Conservation (phyloP, 2,113 vertebrate genomes). For the Rhinopomastus cyanomelas region DNA sequence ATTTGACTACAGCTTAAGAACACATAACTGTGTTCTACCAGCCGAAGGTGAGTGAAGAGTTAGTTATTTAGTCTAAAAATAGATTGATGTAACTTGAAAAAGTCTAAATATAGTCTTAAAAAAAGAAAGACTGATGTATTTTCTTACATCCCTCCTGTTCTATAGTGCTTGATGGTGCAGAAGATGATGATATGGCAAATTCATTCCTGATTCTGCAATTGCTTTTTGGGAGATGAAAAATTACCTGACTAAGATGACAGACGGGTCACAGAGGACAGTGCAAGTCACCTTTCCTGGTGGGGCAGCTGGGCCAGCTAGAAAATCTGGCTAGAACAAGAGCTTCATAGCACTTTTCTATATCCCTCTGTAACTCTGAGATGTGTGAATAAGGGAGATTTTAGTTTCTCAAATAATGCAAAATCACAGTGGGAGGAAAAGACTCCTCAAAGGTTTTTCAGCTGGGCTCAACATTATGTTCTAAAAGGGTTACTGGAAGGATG, state of each 20-base stretch:
- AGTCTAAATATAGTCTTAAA: no score
- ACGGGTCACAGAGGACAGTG: neutral
- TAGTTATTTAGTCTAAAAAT: neutral
- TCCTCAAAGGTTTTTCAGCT: neutral
- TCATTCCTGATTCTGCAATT: conserved; percentile 21
- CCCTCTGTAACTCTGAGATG: neutral
- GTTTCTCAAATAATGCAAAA: neutral
- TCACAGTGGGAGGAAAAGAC: neutral
- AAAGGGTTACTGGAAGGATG: neutral
- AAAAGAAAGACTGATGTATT: neutral
- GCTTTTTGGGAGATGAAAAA: neutral
- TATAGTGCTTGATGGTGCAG: neutral
- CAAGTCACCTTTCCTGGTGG: neutral
- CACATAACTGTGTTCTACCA: neutral
- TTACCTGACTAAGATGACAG: neutral
- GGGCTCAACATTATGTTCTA: neutral
- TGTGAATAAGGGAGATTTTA: neutral
- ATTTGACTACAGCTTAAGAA: neutral
- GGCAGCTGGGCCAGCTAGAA: neutral
- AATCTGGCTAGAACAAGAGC: neutral
- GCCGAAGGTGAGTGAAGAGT: neutral
- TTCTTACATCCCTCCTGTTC: neutral
- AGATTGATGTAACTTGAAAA: neutral
- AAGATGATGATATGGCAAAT: conserved; percentile 15
- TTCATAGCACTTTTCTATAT: neutral